A percentile compares a stretch with the other conserved stretches of the same genome.
These are phyloP conservation scores for Camponotus fellah DNA, from an alignment of 2,888 invertebrate species.

Conservation along the genomic window DNA sequence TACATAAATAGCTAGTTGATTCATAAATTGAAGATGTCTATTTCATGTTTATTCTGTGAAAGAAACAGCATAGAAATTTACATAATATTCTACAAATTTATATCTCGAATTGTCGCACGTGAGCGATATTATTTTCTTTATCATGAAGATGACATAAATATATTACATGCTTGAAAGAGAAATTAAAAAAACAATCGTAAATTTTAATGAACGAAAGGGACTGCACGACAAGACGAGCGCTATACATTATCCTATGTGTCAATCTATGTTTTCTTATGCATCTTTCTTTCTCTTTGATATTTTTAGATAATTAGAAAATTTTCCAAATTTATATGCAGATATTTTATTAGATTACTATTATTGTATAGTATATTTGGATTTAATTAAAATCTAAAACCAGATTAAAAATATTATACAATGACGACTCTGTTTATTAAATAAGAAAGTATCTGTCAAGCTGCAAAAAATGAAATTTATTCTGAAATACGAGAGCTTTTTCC, in stretches of 20 bases:
- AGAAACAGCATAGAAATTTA: conserved; percentile 2
- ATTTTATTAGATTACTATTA: background rate
- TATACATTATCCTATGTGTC: conserved; percentile 7
- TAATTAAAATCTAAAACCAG: background rate
- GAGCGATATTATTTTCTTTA: background rate
- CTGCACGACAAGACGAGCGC: background rate
- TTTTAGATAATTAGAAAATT: conserved; percentile 26
- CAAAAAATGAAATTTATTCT: background rate
- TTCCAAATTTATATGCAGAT: background rate
- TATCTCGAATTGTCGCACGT: background rate
- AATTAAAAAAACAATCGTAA: conserved; percentile 52
- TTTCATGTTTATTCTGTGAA: background rate
- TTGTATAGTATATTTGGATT: background rate
- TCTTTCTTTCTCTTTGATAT: background rate
- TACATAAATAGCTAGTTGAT: background rate
- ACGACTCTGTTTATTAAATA: background rate
- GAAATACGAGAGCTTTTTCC: background rate
- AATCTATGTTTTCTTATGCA: background rate
- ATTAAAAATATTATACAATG: background rate
- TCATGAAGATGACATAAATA: conserved; percentile 20
- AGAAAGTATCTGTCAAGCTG: background rate
- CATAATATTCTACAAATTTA: conserved; percentile 2
- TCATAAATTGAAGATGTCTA: conserved; percentile 9
- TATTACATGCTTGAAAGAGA: conserved; percentile 9
- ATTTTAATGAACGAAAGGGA: conserved; percentile 9